Evolutionary conservation across 1,140 invertebrate species (phyloP).

Genomic region (Leucophenga varia): DNA sequence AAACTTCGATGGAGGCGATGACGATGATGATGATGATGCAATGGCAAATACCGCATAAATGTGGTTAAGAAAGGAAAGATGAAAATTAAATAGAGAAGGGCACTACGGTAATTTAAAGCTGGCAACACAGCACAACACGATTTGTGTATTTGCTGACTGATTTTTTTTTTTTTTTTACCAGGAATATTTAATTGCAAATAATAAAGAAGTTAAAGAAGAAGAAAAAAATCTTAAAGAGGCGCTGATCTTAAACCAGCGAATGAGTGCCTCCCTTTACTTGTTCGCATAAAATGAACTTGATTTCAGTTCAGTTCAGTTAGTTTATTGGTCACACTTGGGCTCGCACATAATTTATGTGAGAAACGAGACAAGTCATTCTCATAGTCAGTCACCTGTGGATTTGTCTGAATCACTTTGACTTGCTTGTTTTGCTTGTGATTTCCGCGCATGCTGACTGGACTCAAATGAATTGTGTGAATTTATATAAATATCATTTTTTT

Average conservation of each 20-base stretch:
- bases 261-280: slow-evolving; percentile 16
- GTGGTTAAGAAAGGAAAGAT: too few species aligned
- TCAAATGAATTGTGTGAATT: slow-evolving; percentile 52
- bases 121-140: background rate
- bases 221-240: background rate
- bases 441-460: too few species aligned
- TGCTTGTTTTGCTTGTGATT: too few species aligned
- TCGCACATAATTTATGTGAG: slow-evolving; percentile 55
- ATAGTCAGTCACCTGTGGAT: slow-evolving; percentile 42
- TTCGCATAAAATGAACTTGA: background rate
- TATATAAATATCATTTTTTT: too few species aligned
- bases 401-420: too few species aligned
- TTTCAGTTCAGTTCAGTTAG: slow-evolving; percentile 42
- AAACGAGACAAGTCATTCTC: slow-evolving; percentile 48
- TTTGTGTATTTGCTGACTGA: slow-evolving; percentile 3
- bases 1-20: too few species aligned
- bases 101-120: background rate
- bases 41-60: too few species aligned
- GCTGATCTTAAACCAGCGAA: background rate
- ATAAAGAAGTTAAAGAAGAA: slow-evolving; percentile 17
- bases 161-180: slow-evolving; percentile 42
- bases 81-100: too few species aligned
- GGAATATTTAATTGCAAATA: slow-evolving; percentile 50
- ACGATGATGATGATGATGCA: too few species aligned
- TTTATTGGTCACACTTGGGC: slow-evolving; percentile 56